Conservation (phyloP, 2,113 vertebrate species). For the Tragelaphus scriptus region DNA sequence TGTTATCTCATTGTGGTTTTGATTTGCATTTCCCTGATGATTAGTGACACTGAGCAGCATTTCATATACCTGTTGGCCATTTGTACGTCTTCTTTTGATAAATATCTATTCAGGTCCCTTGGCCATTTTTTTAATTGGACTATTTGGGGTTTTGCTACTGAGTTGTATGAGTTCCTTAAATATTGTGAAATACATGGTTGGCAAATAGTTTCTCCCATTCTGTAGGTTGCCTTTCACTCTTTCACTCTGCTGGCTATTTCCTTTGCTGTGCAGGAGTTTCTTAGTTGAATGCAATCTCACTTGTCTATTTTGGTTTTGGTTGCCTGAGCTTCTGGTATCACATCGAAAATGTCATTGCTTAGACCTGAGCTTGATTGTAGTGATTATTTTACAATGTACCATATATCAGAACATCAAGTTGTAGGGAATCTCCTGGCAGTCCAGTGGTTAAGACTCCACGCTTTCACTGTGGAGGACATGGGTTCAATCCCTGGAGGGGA, state of each 20-base stretch:
- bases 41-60: not conserved
- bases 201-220: not conserved
- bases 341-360: not conserved
- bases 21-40: not conserved
- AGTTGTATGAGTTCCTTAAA: not conserved
- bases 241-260: not conserved
- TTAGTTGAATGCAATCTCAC: not conserved
- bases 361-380: not conserved
- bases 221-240: not conserved
- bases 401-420: not conserved
- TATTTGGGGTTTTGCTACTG: not conserved
- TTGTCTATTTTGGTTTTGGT: not conserved
- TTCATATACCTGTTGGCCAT: not conserved
- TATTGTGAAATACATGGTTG: not conserved
- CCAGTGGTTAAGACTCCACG: not conserved
- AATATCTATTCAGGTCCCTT: not conserved
- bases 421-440: not conserved
- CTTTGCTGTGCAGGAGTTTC: not conserved
- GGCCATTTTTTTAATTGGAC: not conserved
- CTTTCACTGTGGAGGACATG: not conserved
- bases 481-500: not conserved
- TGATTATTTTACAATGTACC: not conserved
- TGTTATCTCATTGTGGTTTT: not conserved
- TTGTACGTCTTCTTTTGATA: not conserved
- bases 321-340: not conserved